Conservation (phyloP, 2,113 vertebrate species). For the Thunnus maccoyii region DNA sequence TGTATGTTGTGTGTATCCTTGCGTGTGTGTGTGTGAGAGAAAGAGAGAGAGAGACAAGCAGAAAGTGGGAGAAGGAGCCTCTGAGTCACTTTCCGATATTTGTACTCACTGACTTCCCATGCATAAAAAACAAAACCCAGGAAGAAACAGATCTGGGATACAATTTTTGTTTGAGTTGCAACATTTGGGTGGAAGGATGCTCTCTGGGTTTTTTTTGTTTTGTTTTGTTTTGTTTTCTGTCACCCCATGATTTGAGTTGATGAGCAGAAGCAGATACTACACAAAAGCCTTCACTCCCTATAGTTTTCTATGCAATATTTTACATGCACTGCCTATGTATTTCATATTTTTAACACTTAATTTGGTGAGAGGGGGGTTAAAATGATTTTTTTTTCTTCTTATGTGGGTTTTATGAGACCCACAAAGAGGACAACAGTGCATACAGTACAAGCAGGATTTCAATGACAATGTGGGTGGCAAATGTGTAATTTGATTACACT, state of each 20-base stretch:
- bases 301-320: slow-evolving; percentile 14
- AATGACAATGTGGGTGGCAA: slow-evolving; percentile 69
- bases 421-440: slow-evolving; percentile 46
- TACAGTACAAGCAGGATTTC: slow-evolving; percentile 39
- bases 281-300: slow-evolving; percentile 16
- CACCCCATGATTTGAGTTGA: slow-evolving; percentile 1
- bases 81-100: slow-evolving; percentile 74
- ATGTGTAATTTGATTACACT: slow-evolving; percentile 65
- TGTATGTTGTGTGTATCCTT: background rate
- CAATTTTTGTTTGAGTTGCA: slow-evolving; percentile 52
- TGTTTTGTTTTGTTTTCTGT: slow-evolving; percentile 8
- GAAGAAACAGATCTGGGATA: slow-evolving; percentile 52
- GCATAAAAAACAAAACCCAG: slow-evolving; percentile 54
- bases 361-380: slow-evolving; percentile 3
- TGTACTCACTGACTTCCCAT: slow-evolving; percentile 58
- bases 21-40: slow-evolving; percentile 4
- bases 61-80: slow-evolving; percentile 7
- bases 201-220: background rate
- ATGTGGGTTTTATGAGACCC: slow-evolving; percentile 51
- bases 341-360: background rate
- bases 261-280: slow-evolving; percentile 34
- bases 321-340: background rate
- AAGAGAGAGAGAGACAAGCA: background rate
- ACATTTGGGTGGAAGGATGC: slow-evolving; percentile 56
- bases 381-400: slow-evolving; percentile 41